These are phyloP conservation scores for Tortricodes alternella DNA, from an alignment of 2,888 invertebrate species.

Conservation along the genomic window DNA sequence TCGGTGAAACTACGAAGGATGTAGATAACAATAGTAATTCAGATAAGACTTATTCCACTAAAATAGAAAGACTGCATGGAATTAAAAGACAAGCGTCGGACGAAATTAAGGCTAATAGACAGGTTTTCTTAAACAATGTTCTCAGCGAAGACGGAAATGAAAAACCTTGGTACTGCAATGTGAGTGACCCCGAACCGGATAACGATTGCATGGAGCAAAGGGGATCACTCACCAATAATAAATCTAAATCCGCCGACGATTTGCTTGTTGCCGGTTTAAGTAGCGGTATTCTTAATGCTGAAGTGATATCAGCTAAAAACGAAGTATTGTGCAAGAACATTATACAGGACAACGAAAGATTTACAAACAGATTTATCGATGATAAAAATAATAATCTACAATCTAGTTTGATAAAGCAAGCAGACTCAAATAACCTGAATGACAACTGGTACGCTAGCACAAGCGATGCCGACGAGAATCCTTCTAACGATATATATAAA, in stretches of 20 bases:
- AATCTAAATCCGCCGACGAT: slow-evolving; percentile 69
- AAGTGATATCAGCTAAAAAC: slow-evolving; percentile 70
- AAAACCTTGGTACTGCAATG: slow-evolving; percentile 80
- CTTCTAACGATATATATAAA: slow-evolving; percentile 86
- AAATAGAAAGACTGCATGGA: slow-evolving; percentile 82
- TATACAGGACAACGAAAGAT: slow-evolving; percentile 57
- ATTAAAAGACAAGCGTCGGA: slow-evolving; percentile 77
- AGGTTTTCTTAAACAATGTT: slow-evolving; percentile 71
- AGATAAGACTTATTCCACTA: slow-evolving; percentile 78
- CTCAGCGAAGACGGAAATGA: slow-evolving; percentile 68
- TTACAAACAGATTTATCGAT: slow-evolving; percentile 54
- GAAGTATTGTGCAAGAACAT: slow-evolving; percentile 71
- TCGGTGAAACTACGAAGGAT: slow-evolving; percentile 68
- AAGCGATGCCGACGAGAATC: slow-evolving; percentile 89
- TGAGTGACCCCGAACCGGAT: slow-evolving; percentile 78
- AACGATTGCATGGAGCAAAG: slow-evolving; percentile 66
- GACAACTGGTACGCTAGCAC: slow-evolving; percentile 92
- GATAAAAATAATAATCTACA: slow-evolving; percentile 67
- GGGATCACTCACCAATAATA: slow-evolving; percentile 52
- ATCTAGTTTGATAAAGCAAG: slow-evolving; percentile 52
- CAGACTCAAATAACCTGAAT: slow-evolving; percentile 74
- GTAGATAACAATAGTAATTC: slow-evolving; percentile 63
- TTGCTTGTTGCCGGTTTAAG: slow-evolving; percentile 57
- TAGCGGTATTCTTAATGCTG: slow-evolving; percentile 57
- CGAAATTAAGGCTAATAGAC: slow-evolving; percentile 75